These are phyloP conservation scores for Vipera latastei DNA, from an alignment of 2,797 vertebrate genomes.

Conservation along the genomic window DNA sequence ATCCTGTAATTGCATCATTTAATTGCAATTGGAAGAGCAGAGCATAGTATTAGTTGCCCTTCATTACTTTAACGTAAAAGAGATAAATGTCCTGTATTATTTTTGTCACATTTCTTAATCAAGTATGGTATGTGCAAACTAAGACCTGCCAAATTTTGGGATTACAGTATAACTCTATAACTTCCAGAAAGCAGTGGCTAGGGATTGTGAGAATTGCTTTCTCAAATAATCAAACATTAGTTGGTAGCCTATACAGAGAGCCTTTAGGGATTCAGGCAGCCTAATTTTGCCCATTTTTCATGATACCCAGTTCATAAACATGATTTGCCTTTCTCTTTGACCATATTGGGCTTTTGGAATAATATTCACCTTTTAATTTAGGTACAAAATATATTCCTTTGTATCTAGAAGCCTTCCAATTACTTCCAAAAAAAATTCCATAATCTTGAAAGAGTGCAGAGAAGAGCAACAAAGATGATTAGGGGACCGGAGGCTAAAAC, in stretches of 20 bases:
- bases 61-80: background rate
- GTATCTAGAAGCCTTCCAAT: background rate
- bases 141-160: background rate
- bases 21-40: background rate
- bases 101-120: background rate
- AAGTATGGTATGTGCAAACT: background rate
- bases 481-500: background rate
- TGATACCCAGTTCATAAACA: background rate
- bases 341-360: background rate
- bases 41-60: background rate
- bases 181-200: background rate
- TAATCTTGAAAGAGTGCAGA: background rate
- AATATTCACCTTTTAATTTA: background rate
- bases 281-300: background rate
- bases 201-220: background rate
- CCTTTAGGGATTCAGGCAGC: background rate
- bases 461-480: background rate
- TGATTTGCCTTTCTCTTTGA: background rate
- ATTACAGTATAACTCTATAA: background rate
- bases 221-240: background rate
- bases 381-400: background rate
- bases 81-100: background rate
- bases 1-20: background rate
- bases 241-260: background rate
- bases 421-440: background rate